Percentiles rank a stretch among this genome's conserved stretches.
Evolutionary conservation across 2,797 vertebrate species (phyloP).

Genomic region (Characodon lateralis): DNA sequence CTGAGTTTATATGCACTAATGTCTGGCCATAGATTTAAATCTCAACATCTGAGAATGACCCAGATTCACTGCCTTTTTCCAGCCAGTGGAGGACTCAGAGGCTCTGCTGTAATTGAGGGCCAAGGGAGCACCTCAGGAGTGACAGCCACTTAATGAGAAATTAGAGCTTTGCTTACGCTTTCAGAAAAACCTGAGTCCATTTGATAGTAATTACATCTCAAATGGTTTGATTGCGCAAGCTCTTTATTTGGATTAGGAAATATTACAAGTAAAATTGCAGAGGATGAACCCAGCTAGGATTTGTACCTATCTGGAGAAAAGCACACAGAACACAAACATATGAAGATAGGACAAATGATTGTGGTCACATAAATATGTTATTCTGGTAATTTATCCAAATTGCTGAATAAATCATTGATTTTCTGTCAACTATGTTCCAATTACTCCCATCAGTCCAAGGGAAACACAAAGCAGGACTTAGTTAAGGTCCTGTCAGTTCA

Average conservation of each 20-base stretch:
- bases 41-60: conserved; percentile 37
- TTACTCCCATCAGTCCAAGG: conserved; percentile 3
- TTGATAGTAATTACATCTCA: conserved; percentile 69
- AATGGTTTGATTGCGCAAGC: conserved; percentile 56
- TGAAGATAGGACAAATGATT: conserved; percentile 12
- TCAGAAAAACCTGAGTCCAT: conserved; percentile 49
- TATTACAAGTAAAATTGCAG: conserved; percentile 48
- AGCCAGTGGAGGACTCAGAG: conserved; percentile 52
- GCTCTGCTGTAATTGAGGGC: conserved; percentile 62
- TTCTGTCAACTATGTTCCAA: conserved; percentile 9
- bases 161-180: conserved; percentile 67
- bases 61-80: conserved; percentile 37
- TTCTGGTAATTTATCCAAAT: conserved; percentile 7
- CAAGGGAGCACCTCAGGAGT: conserved; percentile 55
- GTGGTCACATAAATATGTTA: conserved; percentile 10
- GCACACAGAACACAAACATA: conserved; percentile 2
- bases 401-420: neutral
- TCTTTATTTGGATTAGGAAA: conserved; percentile 65
- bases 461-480: neutral
- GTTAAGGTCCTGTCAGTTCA: neutral
- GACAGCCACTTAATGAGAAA: conserved; percentile 72
- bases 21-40: conserved; percentile 33
- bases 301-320: conserved; percentile 25
- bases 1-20: conserved; percentile 22
- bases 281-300: conserved; percentile 54